Evolutionary conservation across 1,140 invertebrate genomes (phyloP).

Genomic region (Dryas iulia): DNA sequence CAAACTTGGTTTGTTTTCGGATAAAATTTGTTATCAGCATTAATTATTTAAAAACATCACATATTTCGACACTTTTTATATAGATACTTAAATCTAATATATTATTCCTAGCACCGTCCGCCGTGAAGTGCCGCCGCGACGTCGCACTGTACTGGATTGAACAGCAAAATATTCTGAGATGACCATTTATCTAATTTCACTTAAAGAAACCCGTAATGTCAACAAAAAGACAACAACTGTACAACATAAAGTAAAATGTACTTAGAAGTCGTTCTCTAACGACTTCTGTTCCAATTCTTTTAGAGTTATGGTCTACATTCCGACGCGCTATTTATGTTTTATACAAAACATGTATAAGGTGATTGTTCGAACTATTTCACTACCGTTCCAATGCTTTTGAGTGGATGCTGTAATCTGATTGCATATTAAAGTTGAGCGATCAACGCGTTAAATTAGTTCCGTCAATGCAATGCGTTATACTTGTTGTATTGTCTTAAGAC

Average conservation of each 20-base stretch:
- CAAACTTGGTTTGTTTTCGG: not conserved
- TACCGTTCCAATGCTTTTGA: slow-evolving; percentile 58
- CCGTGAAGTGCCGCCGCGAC: slow-evolving; percentile 32
- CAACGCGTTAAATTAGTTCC: slow-evolving; percentile 25
- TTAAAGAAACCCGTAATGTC: slow-evolving; percentile 77
- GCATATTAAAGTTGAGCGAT: slow-evolving; percentile 33
- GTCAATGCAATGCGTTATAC: slow-evolving; percentile 24
- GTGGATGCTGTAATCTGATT: slow-evolving; percentile 57
- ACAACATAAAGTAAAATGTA: slow-evolving; percentile 43
- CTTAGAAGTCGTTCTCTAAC: slow-evolving; percentile 10
- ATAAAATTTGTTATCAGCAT: not conserved
- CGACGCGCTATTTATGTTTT: slow-evolving; percentile 12
- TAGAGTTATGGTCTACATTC: slow-evolving; percentile 37
- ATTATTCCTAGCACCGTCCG: not conserved
- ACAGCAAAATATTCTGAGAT: slow-evolving; percentile 62
- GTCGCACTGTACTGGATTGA: slow-evolving; percentile 53
- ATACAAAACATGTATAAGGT: not conserved
- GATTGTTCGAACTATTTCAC: slow-evolving; percentile 50
- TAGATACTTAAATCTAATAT: not conserved
- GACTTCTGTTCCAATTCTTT: slow-evolving; percentile 43
- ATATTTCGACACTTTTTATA: not conserved
- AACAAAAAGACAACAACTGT: slow-evolving; percentile 68
- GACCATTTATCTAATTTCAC: slow-evolving; percentile 78
- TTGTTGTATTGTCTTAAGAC: not conserved
- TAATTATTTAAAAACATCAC: not conserved